Conservation (phyloP, 2,797 vertebrate genomes). For the Takifugu ocellatus region DNA sequence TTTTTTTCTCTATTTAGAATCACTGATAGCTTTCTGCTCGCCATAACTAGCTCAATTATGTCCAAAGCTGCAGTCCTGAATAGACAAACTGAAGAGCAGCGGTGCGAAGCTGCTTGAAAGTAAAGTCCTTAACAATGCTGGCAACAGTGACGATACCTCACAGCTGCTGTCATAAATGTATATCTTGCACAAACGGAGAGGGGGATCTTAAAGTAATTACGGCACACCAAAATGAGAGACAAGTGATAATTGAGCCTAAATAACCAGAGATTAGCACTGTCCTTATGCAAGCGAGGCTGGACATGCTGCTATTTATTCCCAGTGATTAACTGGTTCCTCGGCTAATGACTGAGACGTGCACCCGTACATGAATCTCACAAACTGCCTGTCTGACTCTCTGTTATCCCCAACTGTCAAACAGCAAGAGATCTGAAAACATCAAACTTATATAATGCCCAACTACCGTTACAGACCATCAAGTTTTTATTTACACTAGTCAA, state of each 20-base stretch:
- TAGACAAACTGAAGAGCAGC: constrained; percentile 62
- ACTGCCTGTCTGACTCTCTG: constrained; percentile 35
- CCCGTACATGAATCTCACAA: constrained; percentile 48
- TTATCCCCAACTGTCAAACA: constrained; percentile 49
- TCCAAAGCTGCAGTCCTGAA: constrained; percentile 51
- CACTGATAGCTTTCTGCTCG: constrained; percentile 78
- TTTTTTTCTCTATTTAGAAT: constrained; percentile 68
- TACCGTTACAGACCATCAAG: constrained; percentile 12
- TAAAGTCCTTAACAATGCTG: constrained; percentile 59
- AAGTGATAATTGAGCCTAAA: constrained; percentile 60
- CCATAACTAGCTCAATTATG: constrained; percentile 75
- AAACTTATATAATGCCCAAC: too few species aligned
- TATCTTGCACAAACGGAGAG: constrained; percentile 43
- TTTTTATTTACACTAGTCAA: constrained; percentile 1
- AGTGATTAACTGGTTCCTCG: constrained; percentile 31
- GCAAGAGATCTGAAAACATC: not conserved
- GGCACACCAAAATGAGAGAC: constrained; percentile 37
- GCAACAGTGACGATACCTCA: constrained; percentile 38
- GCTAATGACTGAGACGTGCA: constrained; percentile 61
- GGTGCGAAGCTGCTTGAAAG: constrained; percentile 44
- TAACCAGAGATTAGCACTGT: constrained; percentile 27
- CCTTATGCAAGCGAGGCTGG: constrained; percentile 9
- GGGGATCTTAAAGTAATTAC: constrained; percentile 49
- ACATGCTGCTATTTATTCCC: constrained; percentile 32
- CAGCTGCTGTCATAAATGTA: constrained; percentile 44